These are phyloP conservation scores for Agonum fuliginosum DNA, from an alignment of 2,888 invertebrate species.

Conservation along the genomic window DNA sequence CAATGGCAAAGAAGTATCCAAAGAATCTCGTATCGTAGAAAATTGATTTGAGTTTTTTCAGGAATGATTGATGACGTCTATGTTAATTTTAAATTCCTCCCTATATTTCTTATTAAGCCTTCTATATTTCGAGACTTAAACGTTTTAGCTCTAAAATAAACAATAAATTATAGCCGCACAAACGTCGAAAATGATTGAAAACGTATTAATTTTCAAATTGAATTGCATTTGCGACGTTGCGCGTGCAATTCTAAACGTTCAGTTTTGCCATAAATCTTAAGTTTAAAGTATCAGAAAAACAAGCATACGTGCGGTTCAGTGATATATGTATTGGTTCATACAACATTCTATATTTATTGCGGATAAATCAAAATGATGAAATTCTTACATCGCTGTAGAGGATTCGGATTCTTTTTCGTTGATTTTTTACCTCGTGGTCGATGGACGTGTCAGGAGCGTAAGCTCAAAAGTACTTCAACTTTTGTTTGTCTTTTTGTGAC, in stretches of 20 bases:
- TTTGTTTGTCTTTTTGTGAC: conserved; percentile 25
- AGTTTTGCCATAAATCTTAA: conserved; percentile 22
- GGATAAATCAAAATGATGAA: conserved; percentile 42
- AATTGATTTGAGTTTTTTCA: too few relatives aligned
- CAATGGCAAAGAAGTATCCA: too few relatives aligned
- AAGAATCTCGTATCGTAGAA: too few relatives aligned
- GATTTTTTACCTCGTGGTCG: conserved; percentile 18
- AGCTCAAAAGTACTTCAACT: conserved; percentile 8
- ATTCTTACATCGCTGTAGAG: neutral
- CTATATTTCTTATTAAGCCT: too few relatives aligned
- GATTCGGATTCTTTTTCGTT: conserved; percentile 5
- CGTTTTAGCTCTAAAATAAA: neutral
- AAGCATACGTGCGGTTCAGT: conserved; percentile 7
- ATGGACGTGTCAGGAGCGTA: conserved; percentile 9
- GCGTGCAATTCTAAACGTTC: conserved; percentile 2
- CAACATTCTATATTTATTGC: conserved; percentile 40
- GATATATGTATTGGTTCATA: conserved; percentile 40
- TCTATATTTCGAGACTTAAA: too few relatives aligned
- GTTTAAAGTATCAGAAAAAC: conserved; percentile 23
- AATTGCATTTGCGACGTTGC: conserved; percentile 14
- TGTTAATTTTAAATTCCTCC: too few relatives aligned
- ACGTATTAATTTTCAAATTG: conserved; percentile 21
- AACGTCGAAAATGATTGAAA: conserved; percentile 8
- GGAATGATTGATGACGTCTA: too few relatives aligned
- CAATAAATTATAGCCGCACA: neutral